phyloP scores from a whole-genome alignment of 2,888 invertebrate species.

The Parnassius apollo region DNA sequence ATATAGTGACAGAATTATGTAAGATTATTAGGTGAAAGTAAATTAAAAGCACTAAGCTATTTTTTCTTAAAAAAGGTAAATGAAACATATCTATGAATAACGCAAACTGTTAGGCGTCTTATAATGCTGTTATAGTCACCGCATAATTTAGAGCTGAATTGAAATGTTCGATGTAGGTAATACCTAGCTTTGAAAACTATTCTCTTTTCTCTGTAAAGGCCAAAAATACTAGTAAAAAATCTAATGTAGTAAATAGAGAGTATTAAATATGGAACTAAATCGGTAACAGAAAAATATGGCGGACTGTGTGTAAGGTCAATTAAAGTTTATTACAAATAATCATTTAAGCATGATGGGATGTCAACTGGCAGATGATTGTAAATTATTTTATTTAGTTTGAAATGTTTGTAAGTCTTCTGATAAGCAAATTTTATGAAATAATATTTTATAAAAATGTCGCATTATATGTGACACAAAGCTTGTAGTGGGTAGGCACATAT shows the following conservation, averaged over 20 bases:
- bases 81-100: conserved; percentile 50
- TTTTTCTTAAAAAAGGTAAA: conserved; percentile 51
- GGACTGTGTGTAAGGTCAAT: conserved; percentile 58
- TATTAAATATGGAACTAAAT: conserved; percentile 45
- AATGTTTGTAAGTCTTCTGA: no score
- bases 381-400: no score
- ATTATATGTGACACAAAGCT: no score
- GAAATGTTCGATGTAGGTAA: conserved; percentile 13
- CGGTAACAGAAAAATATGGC: conserved; percentile 41
- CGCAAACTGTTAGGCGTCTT: conserved; percentile 26
- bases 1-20: conserved; percentile 49
- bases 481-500: no score
- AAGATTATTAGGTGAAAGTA: conserved; percentile 46
- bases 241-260: conserved; percentile 52
- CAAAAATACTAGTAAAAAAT: conserved; percentile 45
- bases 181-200: conserved; percentile 19
- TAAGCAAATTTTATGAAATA: no score
- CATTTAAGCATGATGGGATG: background rate
- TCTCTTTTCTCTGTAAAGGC: conserved; percentile 46
- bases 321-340: conserved; percentile 35
- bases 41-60: conserved; percentile 44
- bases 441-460: no score
- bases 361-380: no score
- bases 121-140: conserved; percentile 6
- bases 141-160: conserved; percentile 17